Evolutionary conservation across 2,797 vertebrate species (phyloP).

Genomic region (Sylvia borin): DNA sequence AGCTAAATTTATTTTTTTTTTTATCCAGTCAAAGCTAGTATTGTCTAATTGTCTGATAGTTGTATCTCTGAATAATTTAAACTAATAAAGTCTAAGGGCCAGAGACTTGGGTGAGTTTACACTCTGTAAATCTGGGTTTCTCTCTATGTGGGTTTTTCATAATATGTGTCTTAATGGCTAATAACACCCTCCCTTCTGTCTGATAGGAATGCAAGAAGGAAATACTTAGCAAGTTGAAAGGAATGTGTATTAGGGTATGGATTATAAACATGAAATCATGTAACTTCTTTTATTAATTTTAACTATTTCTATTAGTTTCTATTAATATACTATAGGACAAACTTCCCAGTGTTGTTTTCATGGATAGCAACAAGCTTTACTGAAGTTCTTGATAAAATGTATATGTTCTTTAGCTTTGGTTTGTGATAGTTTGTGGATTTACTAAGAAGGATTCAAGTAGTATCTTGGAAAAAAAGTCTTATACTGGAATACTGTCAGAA

Average conservation of each 20-base stretch:
- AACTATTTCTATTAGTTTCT: neutral
- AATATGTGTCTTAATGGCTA: neutral
- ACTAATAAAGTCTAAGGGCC: neutral
- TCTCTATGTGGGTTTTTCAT: neutral
- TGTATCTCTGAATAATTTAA: neutral
- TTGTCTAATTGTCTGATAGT: neutral
- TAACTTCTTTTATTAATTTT: neutral
- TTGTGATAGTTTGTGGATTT: neutral
- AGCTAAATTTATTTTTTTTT: neutral
- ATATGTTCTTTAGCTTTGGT: neutral
- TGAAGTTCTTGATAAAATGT: neutral
- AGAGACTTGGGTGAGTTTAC: neutral
- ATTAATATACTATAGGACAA: neutral
- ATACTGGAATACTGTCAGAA: conserved; percentile 49
- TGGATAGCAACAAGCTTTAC: neutral
- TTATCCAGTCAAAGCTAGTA: neutral
- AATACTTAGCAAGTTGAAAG: neutral
- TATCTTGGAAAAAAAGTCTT: neutral
- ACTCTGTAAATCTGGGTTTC: neutral
- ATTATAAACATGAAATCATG: neutral
- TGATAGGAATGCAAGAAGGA: neutral
- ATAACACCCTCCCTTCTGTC: neutral
- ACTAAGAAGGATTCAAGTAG: neutral
- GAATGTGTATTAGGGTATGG: neutral
- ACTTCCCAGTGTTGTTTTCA: neutral